Evolutionary conservation across 1,140 invertebrate species (phyloP), one percentile per base, ranked within the genome.

Genomic region (Chironomus striatipennis): DNA sequence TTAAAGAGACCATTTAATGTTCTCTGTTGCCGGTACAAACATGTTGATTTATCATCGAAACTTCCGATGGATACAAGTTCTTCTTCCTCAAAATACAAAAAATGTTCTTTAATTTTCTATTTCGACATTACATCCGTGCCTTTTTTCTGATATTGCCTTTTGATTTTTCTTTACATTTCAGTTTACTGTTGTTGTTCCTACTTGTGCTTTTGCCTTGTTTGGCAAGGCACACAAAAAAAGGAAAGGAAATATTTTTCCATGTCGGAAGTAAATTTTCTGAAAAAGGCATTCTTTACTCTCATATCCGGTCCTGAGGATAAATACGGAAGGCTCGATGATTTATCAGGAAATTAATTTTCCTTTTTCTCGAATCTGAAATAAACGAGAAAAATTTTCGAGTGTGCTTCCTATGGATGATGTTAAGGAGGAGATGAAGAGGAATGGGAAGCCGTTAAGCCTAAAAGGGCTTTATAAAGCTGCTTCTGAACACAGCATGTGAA

Each of bases 41-140:
- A 70, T 70, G 65, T 70, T 70, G 65, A 70, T 70, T 70, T 70
- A 70, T 70, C 65, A 70, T 70, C 18, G 47, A 70, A 70, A 70
- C 65, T 70, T 70, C 65, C 65, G 65, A 70, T 70, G 65, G 65
- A 70, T 20, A 18, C 6, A 70, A 20, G 9, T 20, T 20, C 18
- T 20, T 70, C 20, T 20, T 20, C 10, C 18, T 70, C 20, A 10
- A n/a, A n/a, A n/a, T n/a, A n/a, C n/a, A n/a, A n/a, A n/a, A n/a
- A n/a, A 20, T 70, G 4, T 70, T 70, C 65, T 18, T 70, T 17
- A 34, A 70, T 70, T 70, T 70, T 70, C 65, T 70, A 21, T 70
- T 57, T 57, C n/a, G 47, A 57, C 47, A 57, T 57, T 57, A 57
- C 47, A 57, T 57, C 47, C 47, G 47, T 57, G 47, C 47, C 47